Conservation (phyloP, 2,113 vertebrate species). For the Hepsetus odoe region DNA sequence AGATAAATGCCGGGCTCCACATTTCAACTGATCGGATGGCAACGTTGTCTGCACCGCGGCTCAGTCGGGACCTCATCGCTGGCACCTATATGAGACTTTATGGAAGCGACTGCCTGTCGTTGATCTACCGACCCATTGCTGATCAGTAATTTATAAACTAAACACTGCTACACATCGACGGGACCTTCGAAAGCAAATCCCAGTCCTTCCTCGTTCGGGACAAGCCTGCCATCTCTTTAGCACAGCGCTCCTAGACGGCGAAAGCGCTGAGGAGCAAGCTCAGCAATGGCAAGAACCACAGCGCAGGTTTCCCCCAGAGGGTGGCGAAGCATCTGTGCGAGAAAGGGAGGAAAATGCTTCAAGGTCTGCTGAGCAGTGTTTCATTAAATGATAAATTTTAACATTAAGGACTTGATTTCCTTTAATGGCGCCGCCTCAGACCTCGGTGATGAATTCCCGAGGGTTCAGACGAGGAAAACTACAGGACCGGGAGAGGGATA, state of each 20-base stretch:
- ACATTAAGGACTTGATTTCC: conserved; percentile 21
- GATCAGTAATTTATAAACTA: too few relatives aligned
- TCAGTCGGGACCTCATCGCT: too few relatives aligned
- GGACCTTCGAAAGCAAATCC: too few relatives aligned
- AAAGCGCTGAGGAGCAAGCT: neutral
- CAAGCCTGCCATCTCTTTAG: too few relatives aligned
- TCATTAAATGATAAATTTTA: conserved; percentile 55
- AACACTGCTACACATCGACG: too few relatives aligned
- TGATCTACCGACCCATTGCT: too few relatives aligned
- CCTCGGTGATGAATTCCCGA: neutral
- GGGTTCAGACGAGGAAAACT: neutral
- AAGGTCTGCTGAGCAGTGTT: conserved; percentile 26
- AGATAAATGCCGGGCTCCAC: too few relatives aligned
- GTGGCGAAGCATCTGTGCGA: neutral
- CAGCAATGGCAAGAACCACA: neutral
- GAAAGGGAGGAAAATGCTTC: neutral
- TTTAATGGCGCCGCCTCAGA: conserved; percentile 5
- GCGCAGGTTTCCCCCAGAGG: neutral
- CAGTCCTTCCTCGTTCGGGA: too few relatives aligned
- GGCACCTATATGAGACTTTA: too few relatives aligned
- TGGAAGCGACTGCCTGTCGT: too few relatives aligned
- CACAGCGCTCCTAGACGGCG: neutral
- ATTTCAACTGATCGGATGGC: too few relatives aligned
- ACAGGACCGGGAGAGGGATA: neutral
- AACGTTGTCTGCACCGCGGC: too few relatives aligned